These are phyloP conservation scores for Drosophila simulans DNA, from an alignment of 1,140 invertebrate species.

Conservation along the genomic window DNA sequence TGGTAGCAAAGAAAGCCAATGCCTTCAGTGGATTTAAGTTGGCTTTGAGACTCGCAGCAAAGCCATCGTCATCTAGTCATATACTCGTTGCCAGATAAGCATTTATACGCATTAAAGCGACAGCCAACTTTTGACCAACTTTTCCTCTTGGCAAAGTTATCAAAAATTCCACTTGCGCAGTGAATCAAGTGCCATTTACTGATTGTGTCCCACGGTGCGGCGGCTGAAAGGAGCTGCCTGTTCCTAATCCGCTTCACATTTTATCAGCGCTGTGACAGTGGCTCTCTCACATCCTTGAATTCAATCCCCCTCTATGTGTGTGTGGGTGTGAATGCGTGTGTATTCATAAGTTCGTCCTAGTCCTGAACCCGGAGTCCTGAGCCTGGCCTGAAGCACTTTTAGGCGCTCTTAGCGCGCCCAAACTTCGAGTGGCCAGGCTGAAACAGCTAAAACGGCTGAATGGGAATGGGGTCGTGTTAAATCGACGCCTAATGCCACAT, in stretches of 20 bases:
- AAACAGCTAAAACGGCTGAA: not conserved
- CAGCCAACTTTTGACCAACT: constrained; percentile 77
- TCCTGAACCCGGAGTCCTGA: constrained; percentile 35
- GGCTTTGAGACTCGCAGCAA: constrained; percentile 54
- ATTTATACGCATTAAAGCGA: constrained; percentile 82
- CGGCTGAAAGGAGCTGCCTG: constrained; percentile 41
- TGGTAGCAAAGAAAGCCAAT: constrained; percentile 52
- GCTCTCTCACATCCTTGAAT: constrained; percentile 52
- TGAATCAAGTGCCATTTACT: constrained; percentile 83
- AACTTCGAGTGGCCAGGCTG: constrained; percentile 44
- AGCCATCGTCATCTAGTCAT: constrained; percentile 61
- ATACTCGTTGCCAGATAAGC: constrained; percentile 60
- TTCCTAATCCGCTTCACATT: constrained; percentile 80
- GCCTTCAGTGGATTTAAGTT: constrained; percentile 78
- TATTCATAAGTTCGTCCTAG: constrained; percentile 73
- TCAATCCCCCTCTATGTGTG: not conserved
- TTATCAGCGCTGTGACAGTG: constrained; percentile 80
- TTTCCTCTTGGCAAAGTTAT: constrained; percentile 74
- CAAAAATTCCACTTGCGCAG: constrained; percentile 83
- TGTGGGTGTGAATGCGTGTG: constrained; percentile 25
- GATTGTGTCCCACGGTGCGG: constrained; percentile 64
- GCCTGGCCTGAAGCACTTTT: constrained; percentile 72
- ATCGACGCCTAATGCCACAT: constrained; percentile 77
- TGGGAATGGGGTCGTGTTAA: constrained; percentile 53
- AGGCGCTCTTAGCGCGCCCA: constrained; percentile 63